Conservation (phyloP, 2,888 invertebrate species). For the Dryobotodes eremita region DNA sequence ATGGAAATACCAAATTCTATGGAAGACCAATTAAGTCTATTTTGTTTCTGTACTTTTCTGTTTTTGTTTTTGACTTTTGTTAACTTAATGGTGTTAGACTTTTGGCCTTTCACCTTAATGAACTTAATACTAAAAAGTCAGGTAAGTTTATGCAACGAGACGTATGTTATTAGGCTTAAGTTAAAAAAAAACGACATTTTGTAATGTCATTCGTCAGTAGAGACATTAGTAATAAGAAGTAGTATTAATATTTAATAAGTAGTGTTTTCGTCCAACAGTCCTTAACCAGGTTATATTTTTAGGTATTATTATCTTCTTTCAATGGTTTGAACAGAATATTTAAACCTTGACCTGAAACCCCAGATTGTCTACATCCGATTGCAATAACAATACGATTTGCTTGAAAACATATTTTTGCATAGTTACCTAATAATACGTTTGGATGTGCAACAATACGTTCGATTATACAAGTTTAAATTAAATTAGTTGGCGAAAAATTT, state of each 20-base stretch:
- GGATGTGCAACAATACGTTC: not conserved
- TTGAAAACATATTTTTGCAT: not conserved
- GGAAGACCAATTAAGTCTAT: conserved; percentile 82
- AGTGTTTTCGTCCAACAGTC: too few relatives aligned
- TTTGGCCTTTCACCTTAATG: not conserved
- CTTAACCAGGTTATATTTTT: too few relatives aligned
- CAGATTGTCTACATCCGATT: conserved; percentile 14
- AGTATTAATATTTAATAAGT: not conserved
- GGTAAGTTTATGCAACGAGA: not conserved
- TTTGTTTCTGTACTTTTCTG: not conserved
- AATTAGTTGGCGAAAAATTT: too few relatives aligned
- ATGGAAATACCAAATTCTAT: conserved; percentile 89
- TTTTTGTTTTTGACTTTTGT: not conserved
- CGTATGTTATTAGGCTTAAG: not conserved
- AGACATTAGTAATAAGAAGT: not conserved
- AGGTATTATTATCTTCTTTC: not conserved
- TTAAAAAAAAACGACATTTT: not conserved
- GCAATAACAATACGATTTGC: not conserved
- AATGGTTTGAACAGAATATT: not conserved
- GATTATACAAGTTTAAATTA: too few relatives aligned
- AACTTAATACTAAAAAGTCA: not conserved
- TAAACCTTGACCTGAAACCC: not conserved
- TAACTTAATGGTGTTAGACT: not conserved
- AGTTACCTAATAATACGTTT: not conserved
- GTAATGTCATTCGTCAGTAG: not conserved